Evolutionary conservation across 2,113 vertebrate species (phyloP).

Genomic region (Falco punctatus): DNA sequence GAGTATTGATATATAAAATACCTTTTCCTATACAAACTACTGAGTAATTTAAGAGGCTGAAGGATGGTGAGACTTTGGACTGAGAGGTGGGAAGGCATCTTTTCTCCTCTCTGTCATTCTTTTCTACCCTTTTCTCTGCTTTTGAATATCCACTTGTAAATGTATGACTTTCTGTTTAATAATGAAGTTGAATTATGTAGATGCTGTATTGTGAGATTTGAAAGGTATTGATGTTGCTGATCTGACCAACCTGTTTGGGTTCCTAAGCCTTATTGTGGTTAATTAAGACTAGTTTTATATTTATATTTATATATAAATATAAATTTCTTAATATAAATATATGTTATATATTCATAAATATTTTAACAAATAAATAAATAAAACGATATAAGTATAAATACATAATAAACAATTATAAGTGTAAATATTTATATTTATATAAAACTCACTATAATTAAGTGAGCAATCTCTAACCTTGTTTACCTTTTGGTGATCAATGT

Average conservation of each 20-base stretch:
- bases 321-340: too few relatives aligned
- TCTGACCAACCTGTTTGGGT: neutral
- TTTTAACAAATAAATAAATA: too few relatives aligned
- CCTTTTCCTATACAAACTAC: neutral
- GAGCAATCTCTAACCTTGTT: neutral
- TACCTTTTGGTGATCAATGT: neutral
- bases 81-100: neutral
- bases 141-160: neutral
- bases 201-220: neutral
- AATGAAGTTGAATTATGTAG: neutral
- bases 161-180: neutral
- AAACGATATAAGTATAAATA: too few relatives aligned
- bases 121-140: neutral
- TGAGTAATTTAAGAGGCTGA: neutral
- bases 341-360: too few relatives aligned
- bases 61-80: neutral
- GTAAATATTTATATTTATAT: too few relatives aligned
- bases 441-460: neutral
- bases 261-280: neutral
- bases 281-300: neutral
- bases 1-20: neutral
- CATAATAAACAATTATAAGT: too few relatives aligned
- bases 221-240: neutral
- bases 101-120: neutral
- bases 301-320: too few relatives aligned